Conservation (phyloP, 2,888 invertebrate species). For the Ramazzottius varieornatus region DNA sequence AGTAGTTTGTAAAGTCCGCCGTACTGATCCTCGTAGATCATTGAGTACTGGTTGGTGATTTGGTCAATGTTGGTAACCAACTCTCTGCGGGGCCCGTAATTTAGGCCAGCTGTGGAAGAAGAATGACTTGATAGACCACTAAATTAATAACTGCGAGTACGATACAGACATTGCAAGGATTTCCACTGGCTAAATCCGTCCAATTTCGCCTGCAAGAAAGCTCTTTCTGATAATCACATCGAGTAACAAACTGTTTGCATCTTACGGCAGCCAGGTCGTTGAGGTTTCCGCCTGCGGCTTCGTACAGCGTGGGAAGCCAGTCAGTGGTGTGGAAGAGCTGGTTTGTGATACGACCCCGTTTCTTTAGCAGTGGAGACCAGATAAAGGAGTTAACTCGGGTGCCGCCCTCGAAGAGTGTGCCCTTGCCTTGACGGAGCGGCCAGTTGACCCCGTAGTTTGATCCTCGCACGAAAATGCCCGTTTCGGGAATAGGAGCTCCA, state of each 20-base stretch:
- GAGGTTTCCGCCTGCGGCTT: not conserved
- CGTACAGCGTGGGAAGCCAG: not conserved
- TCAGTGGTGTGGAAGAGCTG: constrained; percentile 1
- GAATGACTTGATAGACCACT: too few species aligned
- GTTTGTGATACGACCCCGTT: not conserved
- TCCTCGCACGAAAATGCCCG: not conserved
- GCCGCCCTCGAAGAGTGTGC: not conserved
- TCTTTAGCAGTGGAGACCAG: not conserved
- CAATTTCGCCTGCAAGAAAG: not conserved
- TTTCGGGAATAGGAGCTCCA: not conserved
- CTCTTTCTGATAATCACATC: too few species aligned
- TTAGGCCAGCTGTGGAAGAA: not conserved
- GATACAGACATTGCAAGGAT: not conserved
- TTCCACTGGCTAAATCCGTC: not conserved
- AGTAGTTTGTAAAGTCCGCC: not conserved
- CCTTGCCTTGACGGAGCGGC: not conserved
- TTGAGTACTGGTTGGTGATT: not conserved
- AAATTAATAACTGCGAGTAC: too few species aligned
- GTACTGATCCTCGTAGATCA: not conserved
- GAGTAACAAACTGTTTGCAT: too few species aligned
- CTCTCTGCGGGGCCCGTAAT: not conserved
- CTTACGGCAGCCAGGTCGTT: too few species aligned
- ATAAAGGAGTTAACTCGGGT: not conserved
- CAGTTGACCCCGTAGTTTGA: not conserved
- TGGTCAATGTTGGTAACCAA: not conserved